phyloP scores from a whole-genome alignment of 2,888 invertebrate species.

The Lycaena phlaeas region DNA sequence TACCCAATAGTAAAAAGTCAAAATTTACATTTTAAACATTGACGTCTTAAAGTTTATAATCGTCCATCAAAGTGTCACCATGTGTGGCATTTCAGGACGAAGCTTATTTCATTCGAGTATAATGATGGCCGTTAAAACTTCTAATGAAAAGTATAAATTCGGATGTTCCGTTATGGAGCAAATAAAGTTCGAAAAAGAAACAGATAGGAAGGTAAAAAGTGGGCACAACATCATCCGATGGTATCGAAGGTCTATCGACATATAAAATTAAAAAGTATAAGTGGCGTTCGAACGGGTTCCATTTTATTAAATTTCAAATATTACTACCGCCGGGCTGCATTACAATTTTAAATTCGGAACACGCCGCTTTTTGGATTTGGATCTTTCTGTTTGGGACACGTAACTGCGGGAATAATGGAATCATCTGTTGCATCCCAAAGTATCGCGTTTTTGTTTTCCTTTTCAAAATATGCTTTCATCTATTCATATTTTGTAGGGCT shows the following conservation, averaged over 20 bases:
- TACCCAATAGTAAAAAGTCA: no score
- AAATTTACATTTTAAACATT: no score
- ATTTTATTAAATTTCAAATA: conserved; percentile 69
- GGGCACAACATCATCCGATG: conserved; percentile 51
- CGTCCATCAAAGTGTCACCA: no score
- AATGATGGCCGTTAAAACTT: no score
- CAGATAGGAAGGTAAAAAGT: conserved; percentile 28
- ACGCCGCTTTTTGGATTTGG: conserved; percentile 31
- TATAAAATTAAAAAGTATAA: conserved; percentile 72
- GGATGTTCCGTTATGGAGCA: conserved; percentile 19
- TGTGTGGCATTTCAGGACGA: no score
- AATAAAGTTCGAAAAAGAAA: conserved; percentile 17
- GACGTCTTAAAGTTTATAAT: no score
- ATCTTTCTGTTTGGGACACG: conserved; percentile 13
- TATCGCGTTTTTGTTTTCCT: neutral
- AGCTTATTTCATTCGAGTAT: no score
- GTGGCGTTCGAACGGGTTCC: conserved; percentile 44
- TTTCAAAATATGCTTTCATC: no score
- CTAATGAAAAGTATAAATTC: no score
- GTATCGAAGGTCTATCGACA: conserved; percentile 62
- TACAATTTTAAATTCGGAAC: conserved; percentile 63
- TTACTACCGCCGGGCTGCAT: conserved; percentile 40
- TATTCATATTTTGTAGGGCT: no score
- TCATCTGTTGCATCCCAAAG: conserved; percentile 7
- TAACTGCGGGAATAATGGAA: conserved; percentile 25